A percentile compares a stretch with the other conserved stretches of the same genome.
Evolutionary conservation across 2,888 invertebrate species (phyloP).

Genomic region (Malthinus flaveolus): DNA sequence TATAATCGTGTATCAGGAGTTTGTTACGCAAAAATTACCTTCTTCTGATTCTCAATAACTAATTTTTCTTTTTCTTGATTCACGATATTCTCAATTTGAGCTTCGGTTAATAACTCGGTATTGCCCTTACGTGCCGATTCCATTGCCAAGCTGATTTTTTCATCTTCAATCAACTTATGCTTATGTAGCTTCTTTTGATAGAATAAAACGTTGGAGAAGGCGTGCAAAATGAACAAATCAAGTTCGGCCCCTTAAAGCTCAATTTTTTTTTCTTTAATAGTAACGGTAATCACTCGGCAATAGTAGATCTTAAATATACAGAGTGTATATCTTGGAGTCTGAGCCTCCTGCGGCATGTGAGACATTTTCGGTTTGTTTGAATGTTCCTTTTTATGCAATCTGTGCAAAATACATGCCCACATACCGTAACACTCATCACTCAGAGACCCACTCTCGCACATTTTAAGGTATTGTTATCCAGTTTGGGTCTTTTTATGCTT

Average conservation of each 20-base stretch:
- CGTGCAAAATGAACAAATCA: slow-evolving; percentile 78
- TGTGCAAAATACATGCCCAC: too few relatives aligned
- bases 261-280: slow-evolving; percentile 66
- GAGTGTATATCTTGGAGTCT: too few relatives aligned
- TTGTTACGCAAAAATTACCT: slow-evolving; percentile 54
- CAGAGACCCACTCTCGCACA: too few relatives aligned
- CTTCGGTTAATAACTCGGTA: slow-evolving; percentile 49
- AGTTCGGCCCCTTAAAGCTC: slow-evolving; percentile 67
- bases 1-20: slow-evolving; percentile 2
- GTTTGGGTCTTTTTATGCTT: too few relatives aligned
- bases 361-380: too few relatives aligned
- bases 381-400: too few relatives aligned
- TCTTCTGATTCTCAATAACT: slow-evolving; percentile 71
- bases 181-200: slow-evolving; percentile 78
- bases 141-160: slow-evolving; percentile 66
- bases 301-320: too few relatives aligned
- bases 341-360: too few relatives aligned
- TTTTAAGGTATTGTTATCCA: too few relatives aligned
- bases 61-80: slow-evolving; percentile 69
- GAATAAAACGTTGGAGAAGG: slow-evolving; percentile 74
- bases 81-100: slow-evolving; percentile 70
- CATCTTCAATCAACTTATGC: slow-evolving; percentile 66
- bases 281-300: too few relatives aligned
- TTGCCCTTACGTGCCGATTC: slow-evolving; percentile 64
- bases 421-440: too few relatives aligned